Base-by-base conservation (phyloP, 2,888 invertebrate species). In the Oxycera nigricornis region DNA sequence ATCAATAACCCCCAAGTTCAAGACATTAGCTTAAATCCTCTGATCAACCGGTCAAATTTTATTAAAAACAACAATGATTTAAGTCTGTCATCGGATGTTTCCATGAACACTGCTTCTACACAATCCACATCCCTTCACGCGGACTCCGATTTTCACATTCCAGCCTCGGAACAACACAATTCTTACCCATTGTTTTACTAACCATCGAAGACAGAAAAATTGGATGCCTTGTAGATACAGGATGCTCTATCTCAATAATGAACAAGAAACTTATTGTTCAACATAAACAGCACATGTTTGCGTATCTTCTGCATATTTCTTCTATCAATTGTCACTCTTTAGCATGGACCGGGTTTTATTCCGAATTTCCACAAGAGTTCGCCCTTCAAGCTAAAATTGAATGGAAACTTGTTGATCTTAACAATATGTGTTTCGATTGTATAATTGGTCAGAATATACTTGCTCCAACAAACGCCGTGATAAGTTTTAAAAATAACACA, bases 351-450 rank as follows among this genome's bases (percentile, higher is more conserved):
- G 46, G 46, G 26, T 24, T 39, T 30, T 20, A 28, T 28, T 24
- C 55, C 2, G 55, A 55, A 3, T 24, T 30, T 26, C 59, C 59
- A 30, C n/a, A 28, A 55, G 65, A 65, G 75, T 7, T 59, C 77
- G n/a, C 65, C 68, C 24, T 39, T 14, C 20, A 35, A 11, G 28
- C 35, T 35, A 17, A 39, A 35, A 65, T 65, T 20, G 28, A 2
- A 39, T 39, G 65, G 65, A 65, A 65, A 39, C 17, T 65, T 31
- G 28, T 39, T 2, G 39, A 35, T 39, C 22, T 65, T 3, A 9
- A 35, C 2, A 65, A 65, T 17, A 65, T 39, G 24, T 20, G 39
- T 3, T 65, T 39, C 22, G 17, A 65, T 6, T 22, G 65, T 14
- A 24, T 65, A 20, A 39, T 35, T 4, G 65, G 39, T 2, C 65